Evolutionary conservation across 2,113 vertebrate species (phyloP).

Genomic region (Oryzias celebensis): DNA sequence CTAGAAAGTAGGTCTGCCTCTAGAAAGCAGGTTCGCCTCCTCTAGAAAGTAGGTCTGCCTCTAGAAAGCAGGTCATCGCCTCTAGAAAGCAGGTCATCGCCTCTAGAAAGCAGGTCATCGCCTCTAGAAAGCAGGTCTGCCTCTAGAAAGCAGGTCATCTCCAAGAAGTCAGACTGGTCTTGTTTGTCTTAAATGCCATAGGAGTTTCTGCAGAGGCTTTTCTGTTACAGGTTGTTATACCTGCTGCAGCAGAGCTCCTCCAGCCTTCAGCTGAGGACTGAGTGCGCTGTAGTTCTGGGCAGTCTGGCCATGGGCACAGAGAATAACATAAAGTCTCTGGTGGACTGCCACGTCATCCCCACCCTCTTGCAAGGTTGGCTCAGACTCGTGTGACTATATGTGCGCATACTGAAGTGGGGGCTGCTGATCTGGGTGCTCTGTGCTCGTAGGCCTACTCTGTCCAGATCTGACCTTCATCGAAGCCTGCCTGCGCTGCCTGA

Average conservation of each 20-base stretch:
- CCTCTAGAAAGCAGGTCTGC: too few species aligned
- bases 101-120: too few species aligned
- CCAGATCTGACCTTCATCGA: constrained; percentile 94
- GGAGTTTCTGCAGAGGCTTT: too few species aligned
- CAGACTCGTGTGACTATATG: not conserved
- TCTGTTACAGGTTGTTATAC: constrained; percentile 86
- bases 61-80: too few species aligned
- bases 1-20: too few species aligned
- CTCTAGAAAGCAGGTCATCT: too few species aligned
- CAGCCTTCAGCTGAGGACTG: constrained; percentile 89
- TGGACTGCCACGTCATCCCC: constrained; percentile 99
- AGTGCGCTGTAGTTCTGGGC: constrained; percentile 95
- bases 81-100: too few species aligned
- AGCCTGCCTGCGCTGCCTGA: constrained; percentile 94
- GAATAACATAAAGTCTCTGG: constrained; percentile 98
- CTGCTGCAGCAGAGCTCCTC: constrained; percentile 96
- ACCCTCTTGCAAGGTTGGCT: constrained; percentile 92
- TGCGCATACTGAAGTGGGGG: constrained; percentile 1
- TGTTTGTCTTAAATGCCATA: too few species aligned
- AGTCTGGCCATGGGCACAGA: constrained; percentile 99
- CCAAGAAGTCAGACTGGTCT: too few species aligned
- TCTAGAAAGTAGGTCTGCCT: too few species aligned
- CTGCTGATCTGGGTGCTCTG: not conserved
- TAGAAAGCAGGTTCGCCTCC: too few species aligned
- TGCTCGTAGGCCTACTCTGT: constrained; percentile 84